phyloP scores from a whole-genome alignment of 2,113 vertebrate species.

The Rhabdornis inornatus region DNA sequence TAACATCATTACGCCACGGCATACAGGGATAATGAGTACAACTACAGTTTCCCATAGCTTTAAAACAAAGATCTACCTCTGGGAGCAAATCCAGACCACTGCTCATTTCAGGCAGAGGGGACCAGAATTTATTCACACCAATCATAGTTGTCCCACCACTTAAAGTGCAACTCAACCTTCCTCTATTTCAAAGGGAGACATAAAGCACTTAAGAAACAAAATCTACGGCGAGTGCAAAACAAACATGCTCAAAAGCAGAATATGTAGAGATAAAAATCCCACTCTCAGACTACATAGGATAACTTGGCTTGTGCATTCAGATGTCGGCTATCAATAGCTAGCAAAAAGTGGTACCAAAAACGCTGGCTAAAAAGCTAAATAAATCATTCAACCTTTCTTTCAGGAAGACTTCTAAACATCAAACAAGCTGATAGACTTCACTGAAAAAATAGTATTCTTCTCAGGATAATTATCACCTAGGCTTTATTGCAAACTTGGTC shows the following conservation, averaged over 20 bases:
- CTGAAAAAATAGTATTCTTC: neutral
- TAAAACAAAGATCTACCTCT: neutral
- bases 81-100: fast-evolving
- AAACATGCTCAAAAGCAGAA: neutral
- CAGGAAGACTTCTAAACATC: neutral
- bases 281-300: neutral
- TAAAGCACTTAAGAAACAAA: neutral
- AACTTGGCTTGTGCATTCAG: fast-evolving
- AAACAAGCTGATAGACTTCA: neutral
- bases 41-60: neutral
- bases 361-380: neutral
- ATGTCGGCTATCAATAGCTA: no score
- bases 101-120: neutral
- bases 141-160: neutral
- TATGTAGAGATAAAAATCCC: fast-evolving
- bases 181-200: neutral
- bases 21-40: neutral
- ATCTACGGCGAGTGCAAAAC: neutral
- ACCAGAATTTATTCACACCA: neutral
- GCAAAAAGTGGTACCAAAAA: neutral
- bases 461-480: neutral
- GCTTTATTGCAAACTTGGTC: neutral
- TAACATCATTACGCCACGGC: neutral
- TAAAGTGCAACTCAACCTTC: neutral
- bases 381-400: neutral